A percentile compares a stretch with the other conserved stretches of the same genome.
These are phyloP conservation scores for Rhogogaster chlorosoma DNA, from an alignment of 2,888 invertebrate genomes.

Conservation along the genomic window DNA sequence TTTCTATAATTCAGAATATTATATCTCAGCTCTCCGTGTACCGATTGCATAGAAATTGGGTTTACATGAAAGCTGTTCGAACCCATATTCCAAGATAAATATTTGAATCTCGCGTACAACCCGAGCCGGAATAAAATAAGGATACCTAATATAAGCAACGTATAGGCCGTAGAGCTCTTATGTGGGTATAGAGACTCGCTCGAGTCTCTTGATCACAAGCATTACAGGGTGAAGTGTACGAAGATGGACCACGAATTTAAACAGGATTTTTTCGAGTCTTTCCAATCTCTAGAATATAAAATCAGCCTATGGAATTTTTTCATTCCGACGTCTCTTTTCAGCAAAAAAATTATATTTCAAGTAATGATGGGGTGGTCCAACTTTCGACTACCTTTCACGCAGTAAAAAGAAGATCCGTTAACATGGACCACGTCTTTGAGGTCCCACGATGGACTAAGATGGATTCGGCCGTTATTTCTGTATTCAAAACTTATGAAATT, in stretches of 20 bases:
- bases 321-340: not conserved
- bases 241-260: not conserved
- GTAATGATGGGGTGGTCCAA: not conserved
- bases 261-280: not conserved
- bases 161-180: too few species aligned
- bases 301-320: not conserved
- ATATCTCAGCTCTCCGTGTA: too few species aligned
- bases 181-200: too few species aligned
- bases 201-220: too few species aligned
- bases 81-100: too few species aligned
- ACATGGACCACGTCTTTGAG: not conserved
- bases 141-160: too few species aligned
- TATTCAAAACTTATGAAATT: too few species aligned
- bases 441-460: not conserved
- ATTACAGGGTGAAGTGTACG: not conserved
- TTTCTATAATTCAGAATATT: too few species aligned
- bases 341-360: not conserved
- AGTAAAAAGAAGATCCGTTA: not conserved
- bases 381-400: not conserved
- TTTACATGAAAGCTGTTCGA: too few species aligned
- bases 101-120: too few species aligned
- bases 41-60: too few species aligned
- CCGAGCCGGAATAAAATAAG: too few species aligned
- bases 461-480: not conserved
- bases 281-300: not conserved